Conservation (phyloP, 2,113 vertebrate species). For the Coryphaenoides rupestris region DNA sequence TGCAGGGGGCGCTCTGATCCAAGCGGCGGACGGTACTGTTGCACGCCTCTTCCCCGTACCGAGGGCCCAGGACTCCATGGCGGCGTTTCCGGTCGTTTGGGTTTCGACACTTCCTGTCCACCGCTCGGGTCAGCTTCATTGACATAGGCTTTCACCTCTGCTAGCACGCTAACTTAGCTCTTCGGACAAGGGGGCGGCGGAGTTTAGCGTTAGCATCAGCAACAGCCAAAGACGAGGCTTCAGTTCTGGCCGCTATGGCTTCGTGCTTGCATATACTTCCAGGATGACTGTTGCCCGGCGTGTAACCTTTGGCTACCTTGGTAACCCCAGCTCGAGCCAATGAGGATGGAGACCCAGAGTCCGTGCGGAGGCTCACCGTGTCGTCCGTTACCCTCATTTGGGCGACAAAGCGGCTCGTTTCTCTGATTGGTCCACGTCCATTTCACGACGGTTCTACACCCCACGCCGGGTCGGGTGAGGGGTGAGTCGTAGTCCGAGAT, state of each 20-base stretch:
- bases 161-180: constrained; percentile 40
- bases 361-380: not conserved
- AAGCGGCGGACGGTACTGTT: constrained; percentile 71
- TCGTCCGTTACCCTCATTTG: constrained; percentile 7
- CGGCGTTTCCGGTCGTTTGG: not conserved
- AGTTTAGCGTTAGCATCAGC: not conserved
- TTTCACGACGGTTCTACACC: constrained; percentile 7
- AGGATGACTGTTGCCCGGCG: too few species aligned
- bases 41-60: constrained; percentile 49
- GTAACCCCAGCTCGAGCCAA: not conserved
- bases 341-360: constrained; percentile 3
- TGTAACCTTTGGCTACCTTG: not conserved
- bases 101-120: not conserved
- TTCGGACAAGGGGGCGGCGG: constrained; percentile 2
- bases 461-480: constrained; percentile 12
- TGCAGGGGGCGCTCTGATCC: constrained; percentile 79
- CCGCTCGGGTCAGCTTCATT: constrained; percentile 18
- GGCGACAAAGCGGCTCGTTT: not conserved
- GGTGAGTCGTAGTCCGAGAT: constrained; percentile 87
- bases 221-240: constrained; percentile 1
- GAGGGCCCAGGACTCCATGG: constrained; percentile 15
- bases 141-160: constrained; percentile 55
- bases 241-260: not conserved
- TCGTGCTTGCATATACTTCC: not conserved
- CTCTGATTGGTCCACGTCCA: constrained; percentile 11